Conservation (phyloP, 2,888 invertebrate genomes). For the Chorisops tibialis region DNA sequence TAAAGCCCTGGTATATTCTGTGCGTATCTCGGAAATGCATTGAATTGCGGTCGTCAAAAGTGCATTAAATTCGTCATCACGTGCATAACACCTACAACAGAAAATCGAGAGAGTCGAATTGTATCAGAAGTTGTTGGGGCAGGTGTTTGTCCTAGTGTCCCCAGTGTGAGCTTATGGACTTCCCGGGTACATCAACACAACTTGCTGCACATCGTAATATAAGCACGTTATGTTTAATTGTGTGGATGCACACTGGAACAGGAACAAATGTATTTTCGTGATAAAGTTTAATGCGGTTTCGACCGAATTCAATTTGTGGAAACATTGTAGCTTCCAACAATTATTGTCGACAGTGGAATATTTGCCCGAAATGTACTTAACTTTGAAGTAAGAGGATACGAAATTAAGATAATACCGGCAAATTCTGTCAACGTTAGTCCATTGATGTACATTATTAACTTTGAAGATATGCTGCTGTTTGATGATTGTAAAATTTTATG, state of each 20-base stretch:
- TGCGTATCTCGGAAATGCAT: conserved; percentile 34
- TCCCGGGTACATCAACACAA: neutral
- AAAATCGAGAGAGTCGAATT: neutral
- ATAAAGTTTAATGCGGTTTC: conserved; percentile 31
- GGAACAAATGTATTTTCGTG: conserved; percentile 29
- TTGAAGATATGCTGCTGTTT: no score
- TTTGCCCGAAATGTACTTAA: conserved; percentile 15
- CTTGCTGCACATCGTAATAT: neutral
- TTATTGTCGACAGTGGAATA: conserved; percentile 11
- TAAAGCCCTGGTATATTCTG: conserved; percentile 10
- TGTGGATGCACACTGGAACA: conserved; percentile 28
- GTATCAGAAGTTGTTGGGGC: conserved; percentile 8
- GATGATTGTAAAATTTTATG: no score
- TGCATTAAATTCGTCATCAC: conserved; percentile 35
- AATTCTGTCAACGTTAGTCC: neutral
- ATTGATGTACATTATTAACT: no score
- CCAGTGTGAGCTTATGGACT: neutral
- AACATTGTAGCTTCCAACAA: conserved; percentile 23
- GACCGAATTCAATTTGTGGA: conserved; percentile 32
- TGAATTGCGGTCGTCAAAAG: conserved; percentile 35
- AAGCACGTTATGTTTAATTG: conserved; percentile 28
- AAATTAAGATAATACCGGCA: conserved; percentile 13
- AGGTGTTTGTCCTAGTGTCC: conserved; percentile 15
- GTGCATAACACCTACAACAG: conserved; percentile 29
- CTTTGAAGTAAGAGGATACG: conserved; percentile 1